phyloP scores from a whole-genome alignment of 2,113 vertebrate genomes.

The Silurus asotus region DNA sequence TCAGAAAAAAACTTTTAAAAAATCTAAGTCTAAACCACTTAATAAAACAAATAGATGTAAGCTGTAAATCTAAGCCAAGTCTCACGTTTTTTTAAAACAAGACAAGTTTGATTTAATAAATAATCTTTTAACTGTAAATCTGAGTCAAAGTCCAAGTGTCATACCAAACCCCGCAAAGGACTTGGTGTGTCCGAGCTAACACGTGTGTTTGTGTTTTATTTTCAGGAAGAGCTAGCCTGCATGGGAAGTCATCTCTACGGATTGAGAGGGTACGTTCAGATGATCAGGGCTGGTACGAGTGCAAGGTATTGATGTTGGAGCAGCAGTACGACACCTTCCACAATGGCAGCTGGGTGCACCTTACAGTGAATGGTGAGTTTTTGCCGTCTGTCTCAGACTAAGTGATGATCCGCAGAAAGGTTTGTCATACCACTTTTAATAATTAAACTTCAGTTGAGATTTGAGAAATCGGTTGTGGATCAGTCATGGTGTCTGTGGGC shows the following conservation, averaged over 20 bases:
- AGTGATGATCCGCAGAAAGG: background rate
- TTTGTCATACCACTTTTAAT: background rate
- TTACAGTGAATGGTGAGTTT: conserved; percentile 91
- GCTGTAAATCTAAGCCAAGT: background rate
- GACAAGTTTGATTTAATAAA: no score
- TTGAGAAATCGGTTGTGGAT: background rate
- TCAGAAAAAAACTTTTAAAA: background rate
- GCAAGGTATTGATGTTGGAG: conserved; percentile 95
- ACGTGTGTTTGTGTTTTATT: background rate
- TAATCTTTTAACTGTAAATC: background rate
- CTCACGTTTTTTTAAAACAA: no score
- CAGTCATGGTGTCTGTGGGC: background rate
- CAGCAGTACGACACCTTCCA: conserved; percentile 98
- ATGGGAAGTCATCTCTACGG: conserved; percentile 93
- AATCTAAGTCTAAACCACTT: background rate
- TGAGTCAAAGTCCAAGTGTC: background rate
- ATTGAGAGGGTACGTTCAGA: conserved; percentile 92
- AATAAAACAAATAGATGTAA: background rate
- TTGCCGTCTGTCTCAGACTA: background rate
- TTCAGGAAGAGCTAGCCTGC: conserved; percentile 89
- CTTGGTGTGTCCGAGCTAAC: background rate
- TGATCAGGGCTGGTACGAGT: conserved; percentile 99
- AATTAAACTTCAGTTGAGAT: background rate
- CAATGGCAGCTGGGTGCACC: conserved; percentile 98
- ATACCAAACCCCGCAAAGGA: background rate